A percentile compares a stretch with the other conserved stretches of the same genome.
phyloP scores from a whole-genome alignment of 2,888 invertebrate species.

The Sialis lutaria region DNA sequence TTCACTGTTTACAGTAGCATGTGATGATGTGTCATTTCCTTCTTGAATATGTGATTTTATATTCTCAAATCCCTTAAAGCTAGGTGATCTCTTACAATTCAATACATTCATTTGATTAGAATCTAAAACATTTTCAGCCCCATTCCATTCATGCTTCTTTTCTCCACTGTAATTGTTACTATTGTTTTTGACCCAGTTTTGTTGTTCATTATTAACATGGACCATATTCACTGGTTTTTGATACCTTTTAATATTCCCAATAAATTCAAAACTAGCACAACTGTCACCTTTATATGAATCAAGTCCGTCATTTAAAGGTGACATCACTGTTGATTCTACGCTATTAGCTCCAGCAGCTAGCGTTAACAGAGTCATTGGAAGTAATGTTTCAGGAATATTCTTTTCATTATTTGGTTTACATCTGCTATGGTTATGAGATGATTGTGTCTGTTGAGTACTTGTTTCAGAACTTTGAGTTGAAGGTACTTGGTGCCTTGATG shows the following conservation, averaged over 20 bases:
- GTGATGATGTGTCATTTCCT: slow-evolving; percentile 24
- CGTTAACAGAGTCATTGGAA: slow-evolving; percentile 38
- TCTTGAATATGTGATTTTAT: slow-evolving; percentile 25
- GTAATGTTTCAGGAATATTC: slow-evolving; percentile 15
- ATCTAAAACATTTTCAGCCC: slow-evolving; percentile 24
- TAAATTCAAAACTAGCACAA: slow-evolving; percentile 45
- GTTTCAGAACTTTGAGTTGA: background rate
- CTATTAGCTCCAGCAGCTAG: slow-evolving; percentile 28
- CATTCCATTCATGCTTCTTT: slow-evolving; percentile 12
- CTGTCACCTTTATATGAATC: slow-evolving; percentile 44
- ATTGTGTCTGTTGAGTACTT: slow-evolving; percentile 7
- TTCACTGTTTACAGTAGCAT: slow-evolving; percentile 33
- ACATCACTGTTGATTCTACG: slow-evolving; percentile 27
- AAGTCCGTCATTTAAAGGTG: slow-evolving; percentile 39
- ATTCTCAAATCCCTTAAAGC: slow-evolving; percentile 27
- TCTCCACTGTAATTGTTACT: slow-evolving; percentile 20
- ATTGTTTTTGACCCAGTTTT: slow-evolving; percentile 5
- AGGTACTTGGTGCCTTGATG: slow-evolving; percentile 11
- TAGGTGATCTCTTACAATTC: slow-evolving; percentile 24
- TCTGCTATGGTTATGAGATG: slow-evolving; percentile 6
- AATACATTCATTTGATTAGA: slow-evolving; percentile 22
- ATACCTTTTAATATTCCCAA: slow-evolving; percentile 26
- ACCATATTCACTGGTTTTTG: slow-evolving; percentile 19
- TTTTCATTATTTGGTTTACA: slow-evolving; percentile 8
- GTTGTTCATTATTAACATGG: slow-evolving; percentile 17